phyloP scores from a whole-genome alignment of 2,888 invertebrate genomes.

The Mamestra brassicae region DNA sequence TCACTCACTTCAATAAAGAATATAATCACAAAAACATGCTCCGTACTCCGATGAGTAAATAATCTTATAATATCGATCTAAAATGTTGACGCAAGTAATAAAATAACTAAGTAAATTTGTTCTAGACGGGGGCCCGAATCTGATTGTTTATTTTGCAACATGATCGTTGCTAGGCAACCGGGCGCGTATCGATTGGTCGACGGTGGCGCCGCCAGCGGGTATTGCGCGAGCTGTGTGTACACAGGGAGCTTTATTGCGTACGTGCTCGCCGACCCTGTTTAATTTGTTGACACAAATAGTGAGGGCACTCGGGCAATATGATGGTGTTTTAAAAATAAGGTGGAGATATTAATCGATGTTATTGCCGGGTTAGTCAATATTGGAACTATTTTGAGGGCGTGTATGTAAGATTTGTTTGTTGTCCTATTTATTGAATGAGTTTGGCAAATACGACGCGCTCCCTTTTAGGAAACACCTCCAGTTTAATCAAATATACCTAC shows the following conservation, averaged over 20 bases:
- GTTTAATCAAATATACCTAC: not conserved
- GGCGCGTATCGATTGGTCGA: conserved; percentile 86
- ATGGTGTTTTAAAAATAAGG: conserved; percentile 61
- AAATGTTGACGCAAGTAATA: conserved; percentile 90
- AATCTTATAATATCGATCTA: conserved; percentile 88
- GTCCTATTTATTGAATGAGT: conserved; percentile 13
- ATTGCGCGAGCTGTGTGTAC: conserved; percentile 57
- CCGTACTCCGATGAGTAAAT: conserved; percentile 75
- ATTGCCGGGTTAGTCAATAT: conserved; percentile 33
- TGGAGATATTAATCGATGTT: conserved; percentile 52
- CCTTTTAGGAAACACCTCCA: not conserved
- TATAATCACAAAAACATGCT: conserved; percentile 81
- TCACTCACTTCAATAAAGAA: conserved; percentile 56
- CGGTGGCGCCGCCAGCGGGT: conserved; percentile 81
- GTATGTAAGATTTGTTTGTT: conserved; percentile 23
- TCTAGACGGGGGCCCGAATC: conserved; percentile 82
- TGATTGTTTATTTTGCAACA: conserved; percentile 91
- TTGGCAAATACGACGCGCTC: not conserved
- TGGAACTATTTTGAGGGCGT: conserved; percentile 27
- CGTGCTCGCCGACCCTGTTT: conserved; percentile 66
- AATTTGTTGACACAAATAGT: conserved; percentile 69
- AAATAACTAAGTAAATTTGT: conserved; percentile 90
- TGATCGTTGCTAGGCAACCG: conserved; percentile 89
- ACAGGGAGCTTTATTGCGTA: conserved; percentile 68
- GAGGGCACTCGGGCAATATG: conserved; percentile 56